Base-by-base conservation (phyloP, 2,113 vertebrate genomes). In the Gallinago media region DNA sequence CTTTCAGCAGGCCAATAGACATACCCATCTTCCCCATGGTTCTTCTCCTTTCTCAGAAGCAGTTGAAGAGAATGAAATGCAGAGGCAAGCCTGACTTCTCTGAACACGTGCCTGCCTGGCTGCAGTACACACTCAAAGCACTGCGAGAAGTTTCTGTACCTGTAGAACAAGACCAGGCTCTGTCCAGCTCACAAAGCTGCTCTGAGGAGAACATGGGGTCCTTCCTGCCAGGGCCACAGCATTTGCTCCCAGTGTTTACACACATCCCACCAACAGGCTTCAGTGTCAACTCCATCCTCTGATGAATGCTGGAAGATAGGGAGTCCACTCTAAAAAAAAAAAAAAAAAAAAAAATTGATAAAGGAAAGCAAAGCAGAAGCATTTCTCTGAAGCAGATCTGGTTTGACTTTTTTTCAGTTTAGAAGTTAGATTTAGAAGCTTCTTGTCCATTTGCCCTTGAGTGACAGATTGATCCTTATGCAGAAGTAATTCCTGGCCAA, bases 161-260 rank as follows among this genome's bases (percentile, higher is more conserved):
- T 42, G 42, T 6, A n/a, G 62, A 22, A 42, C 7, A 50, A 29
- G 10, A 18, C 2, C 42, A 61, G 42, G 49, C 46, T 68, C 38
- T 29, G 29, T 1, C 1, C 2, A 73, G 49, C 74, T 89, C 73
- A 19, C 42, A 44, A 8, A 46, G 40, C 26, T 55, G 62, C 42
- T 27, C 36, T 14, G 6, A 20, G 6, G 8, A n/a, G 26, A 13
- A n/a, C 6, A 0, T 1, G 8, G 40, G 26, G 10, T 5, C 22
- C 5, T 34, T 83, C 47, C 23, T 22, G 42, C 25, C 49, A 67
- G 31, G 15, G 52, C 42, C 52, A 79, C 68, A 11, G n/a, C 3
- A 1, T 34, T 49, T 23, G 23, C 18, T 71, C 20, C 54, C 36
- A 25, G 4, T 9, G 22, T 13, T 74, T 73, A 16, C 19, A 46